Evolutionary conservation across 1,140 invertebrate genomes (phyloP).

Genomic region (Pseudomyrmex flavicornis): DNA sequence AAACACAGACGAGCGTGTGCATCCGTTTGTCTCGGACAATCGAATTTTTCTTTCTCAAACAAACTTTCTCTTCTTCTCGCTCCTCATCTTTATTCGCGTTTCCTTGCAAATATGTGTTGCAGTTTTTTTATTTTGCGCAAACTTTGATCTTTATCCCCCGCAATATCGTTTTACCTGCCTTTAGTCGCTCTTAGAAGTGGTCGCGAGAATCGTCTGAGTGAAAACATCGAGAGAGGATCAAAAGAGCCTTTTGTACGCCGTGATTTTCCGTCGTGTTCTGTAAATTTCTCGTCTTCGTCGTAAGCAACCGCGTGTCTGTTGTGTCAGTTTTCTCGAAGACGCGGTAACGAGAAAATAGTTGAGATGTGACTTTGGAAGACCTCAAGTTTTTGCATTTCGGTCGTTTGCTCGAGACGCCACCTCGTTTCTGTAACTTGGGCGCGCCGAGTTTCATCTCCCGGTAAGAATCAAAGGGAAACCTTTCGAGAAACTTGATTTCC

Average conservation of each 20-base stretch:
- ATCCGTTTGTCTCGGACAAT: constrained; percentile 38
- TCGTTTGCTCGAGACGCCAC: not conserved
- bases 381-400: constrained; percentile 38
- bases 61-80: not conserved
- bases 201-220: not conserved
- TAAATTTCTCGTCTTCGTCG: constrained; percentile 11
- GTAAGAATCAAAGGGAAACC: constrained; percentile 44
- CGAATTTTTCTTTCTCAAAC: constrained; percentile 5
- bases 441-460: not conserved
- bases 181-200: not conserved
- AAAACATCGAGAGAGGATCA: not conserved
- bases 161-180: not conserved
- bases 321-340: not conserved
- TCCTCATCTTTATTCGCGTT: not conserved
- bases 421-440: constrained; percentile 5
- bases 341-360: constrained; percentile 36
- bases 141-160: not conserved
- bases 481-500: constrained; percentile 39
- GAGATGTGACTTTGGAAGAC: constrained; percentile 36
- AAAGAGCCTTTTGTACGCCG: not conserved
- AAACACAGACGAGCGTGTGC: constrained; percentile 38
- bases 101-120: constrained; percentile 4
- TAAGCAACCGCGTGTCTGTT: not conserved
- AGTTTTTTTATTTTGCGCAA: not conserved
- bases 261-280: not conserved